Base-by-base conservation (phyloP, 2,797 vertebrate species). In the Australoheros facetus region DNA sequence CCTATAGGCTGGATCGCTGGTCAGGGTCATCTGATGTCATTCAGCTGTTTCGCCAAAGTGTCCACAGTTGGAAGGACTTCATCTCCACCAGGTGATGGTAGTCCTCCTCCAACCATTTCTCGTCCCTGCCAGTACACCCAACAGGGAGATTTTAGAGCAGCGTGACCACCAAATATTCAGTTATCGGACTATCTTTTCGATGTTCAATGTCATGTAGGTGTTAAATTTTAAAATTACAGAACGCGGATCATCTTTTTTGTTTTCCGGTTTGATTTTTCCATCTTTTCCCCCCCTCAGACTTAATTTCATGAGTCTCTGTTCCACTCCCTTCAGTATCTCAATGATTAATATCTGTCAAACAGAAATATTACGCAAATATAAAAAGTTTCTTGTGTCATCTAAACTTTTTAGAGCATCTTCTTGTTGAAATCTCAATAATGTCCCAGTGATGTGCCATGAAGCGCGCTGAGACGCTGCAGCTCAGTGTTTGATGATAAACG, bases 401-500 rank as follows among this genome's bases (percentile, higher is more conserved):
- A 26, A 60, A 16, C 56, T 71, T 74, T 71, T 76, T 1, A 72
- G 72, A 62, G 56, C 56, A 8, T 74, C 21, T 66, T 57, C 26
- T 16, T n/a, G 73, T 14, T 78, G 64, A 70, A 73, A 23, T 87
- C 60, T 77, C 21, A 59, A 80, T 45, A 78, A 77, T 59, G 82
- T 92, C 90, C 89, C 32, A 83, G 70, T 62, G 79, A 89, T 83
- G 75, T 82, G 53, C 77, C 58, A 66, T 76, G 39, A 69, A 62
- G 75, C 23, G 3, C 54, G 34, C 3, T 55, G 78, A 81, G 82
- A 56, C 8, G 74, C 11, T 59, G 69, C 28, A 6, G 80, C 83
- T 82, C 81, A 78, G 85, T 8, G 60, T 87, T 79, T 88, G 77
- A 88, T 78, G 89, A 90, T 90, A 81, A 88, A 87, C 75, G 80